A percentile compares a stretch with the other conserved stretches of the same genome.
These are phyloP conservation scores for Lutraria lutraria DNA, from an alignment of 2,888 invertebrate species.

Conservation along the genomic window DNA sequence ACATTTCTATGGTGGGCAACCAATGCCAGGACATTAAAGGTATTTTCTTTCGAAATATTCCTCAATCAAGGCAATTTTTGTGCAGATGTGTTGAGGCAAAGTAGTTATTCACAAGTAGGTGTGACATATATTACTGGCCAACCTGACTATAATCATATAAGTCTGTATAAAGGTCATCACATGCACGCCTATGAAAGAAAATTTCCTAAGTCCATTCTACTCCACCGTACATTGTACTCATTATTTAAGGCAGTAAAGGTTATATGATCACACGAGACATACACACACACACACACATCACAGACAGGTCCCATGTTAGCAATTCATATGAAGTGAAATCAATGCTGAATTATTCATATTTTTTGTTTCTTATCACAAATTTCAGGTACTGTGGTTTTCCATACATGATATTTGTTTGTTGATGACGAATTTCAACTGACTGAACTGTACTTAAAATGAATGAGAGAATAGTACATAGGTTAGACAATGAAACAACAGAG, in stretches of 20 bases:
- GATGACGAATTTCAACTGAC: background rate
- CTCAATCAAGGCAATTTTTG: too few species aligned
- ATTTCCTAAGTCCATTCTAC: background rate
- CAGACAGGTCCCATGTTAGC: slow-evolving; percentile 4
- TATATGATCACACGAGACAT: background rate
- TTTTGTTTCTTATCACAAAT: background rate
- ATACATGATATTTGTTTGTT: background rate
- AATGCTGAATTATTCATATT: background rate
- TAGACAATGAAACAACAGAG: background rate
- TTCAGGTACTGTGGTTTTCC: background rate
- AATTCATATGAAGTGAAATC: background rate
- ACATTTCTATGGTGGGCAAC: too few species aligned
- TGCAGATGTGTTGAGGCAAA: too few species aligned
- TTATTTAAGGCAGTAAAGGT: background rate
- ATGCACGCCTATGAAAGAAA: background rate
- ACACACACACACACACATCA: slow-evolving; percentile 14
- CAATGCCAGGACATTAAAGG: too few species aligned
- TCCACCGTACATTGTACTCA: background rate
- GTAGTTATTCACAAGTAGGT: too few species aligned
- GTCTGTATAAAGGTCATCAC: too few species aligned
- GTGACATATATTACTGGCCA: too few species aligned
- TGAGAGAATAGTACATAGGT: background rate
- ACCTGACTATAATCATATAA: too few species aligned
- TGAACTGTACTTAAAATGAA: background rate
- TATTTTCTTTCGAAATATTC: too few species aligned